Evolutionary conservation across 2,797 vertebrate genomes (phyloP).

Genomic region (Hyperoplus lanceolatus): DNA sequence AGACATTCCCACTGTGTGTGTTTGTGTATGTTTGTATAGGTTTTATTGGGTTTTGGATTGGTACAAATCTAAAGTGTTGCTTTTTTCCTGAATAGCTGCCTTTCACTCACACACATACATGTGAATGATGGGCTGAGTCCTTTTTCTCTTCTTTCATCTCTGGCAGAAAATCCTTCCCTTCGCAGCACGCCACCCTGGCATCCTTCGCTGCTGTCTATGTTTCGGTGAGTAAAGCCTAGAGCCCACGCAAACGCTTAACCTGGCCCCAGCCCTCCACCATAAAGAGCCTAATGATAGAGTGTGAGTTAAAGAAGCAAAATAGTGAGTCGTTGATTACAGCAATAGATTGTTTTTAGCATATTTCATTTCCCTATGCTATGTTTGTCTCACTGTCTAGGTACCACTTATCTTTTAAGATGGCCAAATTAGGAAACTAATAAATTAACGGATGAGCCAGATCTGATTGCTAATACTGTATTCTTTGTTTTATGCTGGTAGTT

Average conservation of each 20-base stretch:
- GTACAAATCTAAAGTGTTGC: background rate
- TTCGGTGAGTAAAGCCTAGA: constrained; percentile 91
- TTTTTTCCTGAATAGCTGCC: background rate
- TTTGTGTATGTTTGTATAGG: background rate
- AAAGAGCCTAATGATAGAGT: background rate
- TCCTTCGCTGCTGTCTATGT: constrained; percentile 98
- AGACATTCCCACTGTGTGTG: background rate
- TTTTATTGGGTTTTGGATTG: background rate
- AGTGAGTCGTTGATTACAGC: background rate
- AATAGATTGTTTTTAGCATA: background rate
- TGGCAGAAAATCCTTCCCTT: constrained; percentile 98
- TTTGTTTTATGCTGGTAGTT: too few relatives aligned
- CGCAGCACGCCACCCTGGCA: constrained; percentile 96
- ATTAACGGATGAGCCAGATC: background rate
- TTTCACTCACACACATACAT: constrained; percentile 19
- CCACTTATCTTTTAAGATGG: too few relatives aligned
- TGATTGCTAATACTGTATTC: background rate
- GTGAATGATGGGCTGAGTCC: constrained; percentile 13
- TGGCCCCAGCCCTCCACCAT: background rate
- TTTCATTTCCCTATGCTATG: background rate
- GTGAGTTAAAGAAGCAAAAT: background rate
- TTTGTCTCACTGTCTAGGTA: background rate
- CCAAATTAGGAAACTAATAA: too few relatives aligned
- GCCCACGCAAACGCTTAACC: constrained; percentile 21
- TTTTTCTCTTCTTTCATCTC: constrained; percentile 70